Evolutionary conservation across 2,797 vertebrate species (phyloP).

Genomic region (Morus bassanus): DNA sequence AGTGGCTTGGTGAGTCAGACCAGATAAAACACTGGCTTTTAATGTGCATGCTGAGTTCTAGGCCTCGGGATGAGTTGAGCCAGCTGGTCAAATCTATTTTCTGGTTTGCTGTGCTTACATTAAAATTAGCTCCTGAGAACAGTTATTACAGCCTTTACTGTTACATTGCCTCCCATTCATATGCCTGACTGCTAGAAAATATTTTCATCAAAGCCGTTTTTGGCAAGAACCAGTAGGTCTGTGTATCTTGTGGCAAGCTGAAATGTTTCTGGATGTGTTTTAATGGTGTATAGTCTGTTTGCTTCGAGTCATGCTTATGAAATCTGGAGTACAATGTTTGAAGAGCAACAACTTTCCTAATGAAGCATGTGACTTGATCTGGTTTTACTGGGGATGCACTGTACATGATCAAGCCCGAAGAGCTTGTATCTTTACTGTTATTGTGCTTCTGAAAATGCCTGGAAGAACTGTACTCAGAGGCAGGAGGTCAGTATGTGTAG

Average conservation of each 20-base stretch:
- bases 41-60: background rate
- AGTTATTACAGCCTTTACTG: background rate
- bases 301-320: background rate
- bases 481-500: background rate
- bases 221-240: background rate
- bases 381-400: background rate
- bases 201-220: background rate
- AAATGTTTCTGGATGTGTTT: background rate
- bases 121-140: slow-evolving; percentile 40
- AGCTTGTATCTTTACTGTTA: background rate
- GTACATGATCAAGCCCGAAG: background rate
- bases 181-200: background rate
- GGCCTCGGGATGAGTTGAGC: slow-evolving; percentile 2
- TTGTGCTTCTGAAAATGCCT: background rate
- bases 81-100: slow-evolving; percentile 43
- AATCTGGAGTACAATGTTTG: background rate
- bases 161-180: background rate
- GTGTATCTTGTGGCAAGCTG: background rate
- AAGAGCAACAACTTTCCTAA: background rate
- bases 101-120: slow-evolving; percentile 33
- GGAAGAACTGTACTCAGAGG: background rate
- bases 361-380: background rate
- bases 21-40: background rate
- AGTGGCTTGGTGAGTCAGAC: background rate
- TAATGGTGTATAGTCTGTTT: background rate